Base-by-base conservation (phyloP, 2,113 vertebrate species). In the Microtus ochrogaster region DNA sequence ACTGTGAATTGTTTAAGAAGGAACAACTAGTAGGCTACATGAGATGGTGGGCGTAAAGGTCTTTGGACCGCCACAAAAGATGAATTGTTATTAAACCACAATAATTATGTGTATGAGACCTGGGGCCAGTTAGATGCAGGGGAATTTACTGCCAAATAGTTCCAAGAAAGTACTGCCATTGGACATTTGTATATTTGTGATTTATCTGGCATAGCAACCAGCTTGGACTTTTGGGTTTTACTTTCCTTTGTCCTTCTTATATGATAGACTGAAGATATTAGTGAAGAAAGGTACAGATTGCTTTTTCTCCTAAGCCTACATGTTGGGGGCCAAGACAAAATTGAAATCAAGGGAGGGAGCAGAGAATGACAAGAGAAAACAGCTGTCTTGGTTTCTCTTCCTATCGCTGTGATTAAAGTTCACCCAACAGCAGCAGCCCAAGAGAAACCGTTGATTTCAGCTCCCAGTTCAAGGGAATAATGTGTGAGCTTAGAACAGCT, bases 191-290 rank as follows among this genome's bases (percentile, higher is more conserved):
- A 24, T 24, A 9, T 44, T 8, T 9, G 4, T 36, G 8, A 24
- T 12, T 2, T 0, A 6, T n/a, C 68, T 19, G 33, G n/a, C 30
- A 3, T 39, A 24, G 30, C 0, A 28, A 11, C 8, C 8, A 63
- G 30, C 73, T 70, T 55, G 41, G 58, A 21, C 19, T 78, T 78
- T 78, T 24, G 26, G 39, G 19, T 49, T 90, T 49, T 47, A 26
- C 10, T 77, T 66, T 65, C n/a, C 58, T 77, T 77, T 26, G 22
- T 65, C 16, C 21, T 33, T 63, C 55, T 47, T 61, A 77, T 10
- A 26, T 90, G 21, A 47, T 22, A 36, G 33, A 26, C 3, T 24
- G 63, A 19, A 68, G 44, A 49, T 26, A 16, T 24, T 70, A 83
- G 26, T 24, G 44, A 74, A 47, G 16, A 19, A 13, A 14, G n/a